Evolutionary conservation across 2,888 invertebrate genomes (phyloP), one percentile per base, ranked within the genome.

Genomic region (Galerucella nymphaeae): DNA sequence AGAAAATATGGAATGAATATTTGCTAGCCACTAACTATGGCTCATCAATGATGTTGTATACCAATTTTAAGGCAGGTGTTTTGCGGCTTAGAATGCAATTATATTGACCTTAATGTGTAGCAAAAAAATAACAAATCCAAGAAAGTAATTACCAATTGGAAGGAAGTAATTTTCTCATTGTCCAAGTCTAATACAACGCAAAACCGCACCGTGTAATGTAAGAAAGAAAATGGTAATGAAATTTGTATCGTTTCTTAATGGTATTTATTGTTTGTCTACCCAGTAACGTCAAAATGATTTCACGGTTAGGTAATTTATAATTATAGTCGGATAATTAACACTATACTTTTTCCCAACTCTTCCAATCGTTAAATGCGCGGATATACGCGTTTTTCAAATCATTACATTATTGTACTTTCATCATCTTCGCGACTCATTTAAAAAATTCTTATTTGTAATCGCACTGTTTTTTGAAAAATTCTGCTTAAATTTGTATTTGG

Each of bases 111-210:
- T 45, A 66, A 66, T 55, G 16, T 53, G 16, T 55, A 55, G 16
- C 53, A 55, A 66, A 66, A 65, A 66, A 48, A 38, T 38, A 41
- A 53, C 50, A 41, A 63, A 42, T 18, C 41, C 55, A 55, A 66
- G 55, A 66, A 66, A 48, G 66, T 55, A 66, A 66, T 67, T 58
- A 45, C 42, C 20, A 45, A 67, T 9, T 50, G 30, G 58, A 57
- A 67, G 67, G 67, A 67, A 67, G 67, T 67, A 67, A 67, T 67
- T 58, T 67, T 45, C 58, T 45, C 38, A 45, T 42, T 45, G 67
- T 30, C 58, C 41, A 41, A 42, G 41, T 42, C 58, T 42, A 64
- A 23, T 42, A 18, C 41, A 18, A 57, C 13, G 6, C 41, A 42
- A 42, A 67, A 67, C 67, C 67, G 45, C 67, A 67, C 50, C 14